Conservation (phyloP, 2,797 vertebrate species). For the Apogon talboti region DNA sequence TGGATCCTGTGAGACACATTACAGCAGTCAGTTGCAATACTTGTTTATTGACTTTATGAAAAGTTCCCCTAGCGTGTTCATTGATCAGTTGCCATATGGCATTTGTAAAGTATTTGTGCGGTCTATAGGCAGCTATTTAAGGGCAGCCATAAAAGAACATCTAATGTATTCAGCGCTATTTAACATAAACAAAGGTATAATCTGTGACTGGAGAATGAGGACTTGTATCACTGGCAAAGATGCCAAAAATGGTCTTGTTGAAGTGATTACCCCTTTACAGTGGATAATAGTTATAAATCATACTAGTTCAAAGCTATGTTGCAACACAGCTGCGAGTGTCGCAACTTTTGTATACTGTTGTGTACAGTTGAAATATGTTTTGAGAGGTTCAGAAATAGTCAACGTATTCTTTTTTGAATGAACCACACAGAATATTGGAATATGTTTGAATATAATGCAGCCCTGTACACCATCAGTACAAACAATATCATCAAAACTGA, state of each 20-base stretch:
- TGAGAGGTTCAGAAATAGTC: not conserved
- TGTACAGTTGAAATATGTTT: not conserved
- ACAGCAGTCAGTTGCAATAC: slow-evolving; percentile 16
- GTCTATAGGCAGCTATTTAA: not conserved
- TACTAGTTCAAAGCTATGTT: not conserved
- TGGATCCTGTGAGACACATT: slow-evolving; percentile 4
- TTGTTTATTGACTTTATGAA: slow-evolving; percentile 23
- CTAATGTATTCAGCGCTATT: too few species aligned
- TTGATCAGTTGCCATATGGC: slow-evolving; percentile 40
- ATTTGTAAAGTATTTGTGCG: slow-evolving; percentile 14
- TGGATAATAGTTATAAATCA: not conserved
- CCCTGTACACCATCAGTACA: too few species aligned
- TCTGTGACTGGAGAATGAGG: too few species aligned
- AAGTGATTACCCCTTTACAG: not conserved
- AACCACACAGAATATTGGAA: too few species aligned
- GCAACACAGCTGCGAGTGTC: not conserved
- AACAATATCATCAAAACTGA: too few species aligned
- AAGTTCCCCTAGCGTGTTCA: slow-evolving; percentile 32
- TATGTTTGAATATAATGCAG: not conserved
- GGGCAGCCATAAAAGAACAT: not conserved
- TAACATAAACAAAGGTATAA: too few species aligned
- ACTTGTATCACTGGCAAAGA: not conserved
- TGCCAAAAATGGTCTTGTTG: not conserved
- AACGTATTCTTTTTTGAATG: not conserved
- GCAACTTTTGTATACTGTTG: not conserved